Percentiles rank a stretch among this genome's conserved stretches.
Conservation (phyloP, 2,113 vertebrate species). For the Mustela lutreola region DNA sequence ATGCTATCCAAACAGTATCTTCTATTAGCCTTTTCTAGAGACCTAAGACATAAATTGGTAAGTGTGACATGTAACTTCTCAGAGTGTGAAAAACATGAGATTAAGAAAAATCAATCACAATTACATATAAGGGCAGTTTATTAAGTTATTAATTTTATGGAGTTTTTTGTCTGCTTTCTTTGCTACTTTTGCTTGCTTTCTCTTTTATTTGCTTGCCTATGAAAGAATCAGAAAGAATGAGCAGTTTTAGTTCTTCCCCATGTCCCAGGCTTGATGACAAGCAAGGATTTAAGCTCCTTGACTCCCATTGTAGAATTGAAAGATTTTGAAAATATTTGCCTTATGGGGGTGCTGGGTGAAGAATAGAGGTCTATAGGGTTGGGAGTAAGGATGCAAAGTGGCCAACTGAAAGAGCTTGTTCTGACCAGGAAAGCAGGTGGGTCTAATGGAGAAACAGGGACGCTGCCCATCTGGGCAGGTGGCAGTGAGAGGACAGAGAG, state of each 20-base stretch:
- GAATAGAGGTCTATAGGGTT: neutral
- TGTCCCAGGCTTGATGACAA: neutral
- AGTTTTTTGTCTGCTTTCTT: neutral
- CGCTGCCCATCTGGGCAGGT: too few species aligned
- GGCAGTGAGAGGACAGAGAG: accelerated
- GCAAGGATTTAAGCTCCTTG: neutral
- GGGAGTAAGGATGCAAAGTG: neutral
- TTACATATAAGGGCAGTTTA: neutral
- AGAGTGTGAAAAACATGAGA: neutral
- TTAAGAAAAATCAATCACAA: conserved; percentile 42
- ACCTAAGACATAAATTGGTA: neutral
- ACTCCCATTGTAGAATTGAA: neutral
- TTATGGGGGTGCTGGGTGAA: accelerated
- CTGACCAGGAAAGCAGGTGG: neutral
- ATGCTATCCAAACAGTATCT: neutral
- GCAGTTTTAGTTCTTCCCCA: neutral
- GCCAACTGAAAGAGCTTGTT: neutral
- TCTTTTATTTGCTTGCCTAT: neutral
- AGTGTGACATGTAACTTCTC: neutral
- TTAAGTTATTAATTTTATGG: neutral
- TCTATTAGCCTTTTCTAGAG: conserved; percentile 21
- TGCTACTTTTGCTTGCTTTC: conserved; percentile 21
- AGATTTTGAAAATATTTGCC: neutral
- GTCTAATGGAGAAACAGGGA: neutral
- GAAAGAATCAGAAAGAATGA: neutral